phyloP scores from a whole-genome alignment of 1,140 invertebrate species.

The Hyles euphorbiae region DNA sequence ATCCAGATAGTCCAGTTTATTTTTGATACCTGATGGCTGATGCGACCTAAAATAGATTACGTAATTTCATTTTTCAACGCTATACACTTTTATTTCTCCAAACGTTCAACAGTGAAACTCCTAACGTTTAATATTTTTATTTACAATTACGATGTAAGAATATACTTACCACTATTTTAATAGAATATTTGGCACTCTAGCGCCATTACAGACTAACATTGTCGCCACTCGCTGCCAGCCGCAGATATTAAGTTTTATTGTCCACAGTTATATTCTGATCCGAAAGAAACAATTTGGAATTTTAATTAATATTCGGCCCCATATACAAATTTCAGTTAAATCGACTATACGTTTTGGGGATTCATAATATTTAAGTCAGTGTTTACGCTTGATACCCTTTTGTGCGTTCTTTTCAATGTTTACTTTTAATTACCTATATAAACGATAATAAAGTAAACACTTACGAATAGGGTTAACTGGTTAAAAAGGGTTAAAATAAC shows the following conservation, averaged over 20 bases:
- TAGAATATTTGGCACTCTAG: constrained; percentile 23
- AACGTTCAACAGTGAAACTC: too few relatives aligned
- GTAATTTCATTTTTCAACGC: constrained; percentile 12
- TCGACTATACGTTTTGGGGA: not conserved
- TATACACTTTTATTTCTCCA: not conserved
- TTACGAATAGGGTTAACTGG: too few relatives aligned
- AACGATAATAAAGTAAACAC: too few relatives aligned
- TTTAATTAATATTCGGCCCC: too few relatives aligned
- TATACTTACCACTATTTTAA: constrained; percentile 18
- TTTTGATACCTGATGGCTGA: constrained; percentile 25
- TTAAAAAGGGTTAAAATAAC: too few relatives aligned
- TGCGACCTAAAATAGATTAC: constrained; percentile 24
- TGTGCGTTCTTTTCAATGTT: not conserved
- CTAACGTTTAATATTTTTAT: too few relatives aligned
- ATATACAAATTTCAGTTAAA: too few relatives aligned
- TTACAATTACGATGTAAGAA: too few relatives aligned
- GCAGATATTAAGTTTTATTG: constrained; percentile 41
- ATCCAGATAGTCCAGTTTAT: constrained; percentile 48
- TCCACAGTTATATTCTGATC: constrained; percentile 4
- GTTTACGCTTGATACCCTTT: not conserved
- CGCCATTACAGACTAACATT: constrained; percentile 26
- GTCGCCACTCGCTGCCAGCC: constrained; percentile 32
- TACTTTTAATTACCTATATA: constrained; percentile 2
- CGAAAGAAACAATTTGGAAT: too few relatives aligned
- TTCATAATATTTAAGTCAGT: not conserved